These are phyloP conservation scores for Garrulus glandarius DNA, from an alignment of 2,797 vertebrate species.

Conservation along the genomic window DNA sequence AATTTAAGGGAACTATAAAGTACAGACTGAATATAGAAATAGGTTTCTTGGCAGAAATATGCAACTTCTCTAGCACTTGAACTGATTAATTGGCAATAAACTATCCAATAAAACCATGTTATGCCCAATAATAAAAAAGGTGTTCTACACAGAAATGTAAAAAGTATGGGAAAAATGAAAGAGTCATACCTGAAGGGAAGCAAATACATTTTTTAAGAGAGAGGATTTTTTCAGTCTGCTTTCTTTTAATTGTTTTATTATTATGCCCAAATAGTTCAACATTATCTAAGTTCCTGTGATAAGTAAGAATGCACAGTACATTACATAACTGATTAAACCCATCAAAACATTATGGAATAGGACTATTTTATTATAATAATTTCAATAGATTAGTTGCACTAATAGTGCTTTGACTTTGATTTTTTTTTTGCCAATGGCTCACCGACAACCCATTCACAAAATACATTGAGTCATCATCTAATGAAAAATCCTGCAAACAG, in stretches of 20 bases:
- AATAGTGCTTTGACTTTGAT: neutral
- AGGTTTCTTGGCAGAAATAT: constrained; percentile 5
- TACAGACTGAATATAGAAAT: constrained; percentile 6
- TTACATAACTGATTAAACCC: neutral
- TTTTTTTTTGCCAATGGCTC: neutral
- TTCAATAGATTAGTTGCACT: neutral
- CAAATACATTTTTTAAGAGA: neutral
- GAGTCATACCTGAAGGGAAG: neutral
- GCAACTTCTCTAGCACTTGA: neutral
- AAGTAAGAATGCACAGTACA: neutral
- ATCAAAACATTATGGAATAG: neutral
- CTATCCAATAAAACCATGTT: neutral
- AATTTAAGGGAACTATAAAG: constrained; percentile 55
- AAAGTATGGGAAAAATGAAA: neutral
- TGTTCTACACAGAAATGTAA: neutral
- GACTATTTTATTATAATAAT: neutral
- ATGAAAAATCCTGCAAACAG: neutral
- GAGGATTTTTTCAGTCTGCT: neutral
- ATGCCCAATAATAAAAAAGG: neutral
- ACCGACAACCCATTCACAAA: neutral
- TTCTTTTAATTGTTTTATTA: neutral
- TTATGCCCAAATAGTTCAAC: neutral
- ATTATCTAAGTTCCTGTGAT: neutral
- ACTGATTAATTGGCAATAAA: constrained; percentile 37
- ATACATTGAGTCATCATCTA: neutral